A percentile compares a stretch with the other conserved stretches of the same genome.
Conservation (phyloP, 1,140 invertebrate genomes). For the Parasteatoda tepidariorum region DNA sequence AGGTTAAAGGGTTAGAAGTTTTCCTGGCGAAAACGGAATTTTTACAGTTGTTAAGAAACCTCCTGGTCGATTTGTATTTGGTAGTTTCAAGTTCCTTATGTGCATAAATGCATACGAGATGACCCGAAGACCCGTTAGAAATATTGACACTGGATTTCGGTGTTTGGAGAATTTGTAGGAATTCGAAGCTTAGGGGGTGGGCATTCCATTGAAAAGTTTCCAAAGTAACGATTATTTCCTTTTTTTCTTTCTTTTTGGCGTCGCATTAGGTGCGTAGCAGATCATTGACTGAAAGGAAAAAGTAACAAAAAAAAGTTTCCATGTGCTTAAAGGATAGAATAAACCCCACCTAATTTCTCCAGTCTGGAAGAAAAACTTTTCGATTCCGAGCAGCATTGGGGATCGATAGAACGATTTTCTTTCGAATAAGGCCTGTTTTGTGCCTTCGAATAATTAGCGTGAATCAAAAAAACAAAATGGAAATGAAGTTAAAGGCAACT, state of each 20-base stretch:
- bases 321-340: conserved; percentile 20
- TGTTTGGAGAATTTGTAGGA: not conserved
- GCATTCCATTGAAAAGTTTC: conserved; percentile 58
- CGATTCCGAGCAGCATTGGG: not conserved
- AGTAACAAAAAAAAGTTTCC: not conserved
- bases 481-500: too few species aligned
- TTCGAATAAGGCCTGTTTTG: conserved; percentile 28
- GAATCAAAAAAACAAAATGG: not conserved
- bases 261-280: conserved; percentile 32
- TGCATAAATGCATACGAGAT: conserved; percentile 59
- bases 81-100: conserved; percentile 11
- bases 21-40: conserved; percentile 30
- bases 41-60: conserved; percentile 40
- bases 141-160: conserved; percentile 50
- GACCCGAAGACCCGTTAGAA: conserved; percentile 31
- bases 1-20: conserved; percentile 55
- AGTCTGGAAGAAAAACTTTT: conserved; percentile 12
- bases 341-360: conserved; percentile 45
- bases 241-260: conserved; percentile 17
- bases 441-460: conserved; percentile 28
- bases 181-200: not conserved
- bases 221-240: conserved; percentile 60
- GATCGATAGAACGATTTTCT: conserved; percentile 43
- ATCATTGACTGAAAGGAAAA: conserved; percentile 42
- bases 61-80: conserved; percentile 55